Conservation (phyloP, 2,888 invertebrate genomes). For the Opisthograptis luteolata region DNA sequence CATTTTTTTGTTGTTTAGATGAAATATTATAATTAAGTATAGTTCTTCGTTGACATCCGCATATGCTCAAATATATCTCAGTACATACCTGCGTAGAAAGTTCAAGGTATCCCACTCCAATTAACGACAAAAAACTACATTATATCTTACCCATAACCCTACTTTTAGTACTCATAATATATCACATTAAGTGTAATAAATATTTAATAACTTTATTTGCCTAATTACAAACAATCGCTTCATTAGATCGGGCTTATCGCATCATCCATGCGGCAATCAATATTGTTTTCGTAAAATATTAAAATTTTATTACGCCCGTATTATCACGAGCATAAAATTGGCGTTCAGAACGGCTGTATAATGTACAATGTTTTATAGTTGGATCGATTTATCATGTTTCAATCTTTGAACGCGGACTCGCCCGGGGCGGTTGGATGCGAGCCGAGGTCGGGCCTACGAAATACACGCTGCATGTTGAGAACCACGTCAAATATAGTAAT, state of each 20-base stretch:
- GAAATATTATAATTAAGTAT: no score
- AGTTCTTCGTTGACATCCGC: no score
- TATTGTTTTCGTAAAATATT: slow-evolving; percentile 58
- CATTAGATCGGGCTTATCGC: slow-evolving; percentile 23
- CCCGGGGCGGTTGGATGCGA: slow-evolving; percentile 44
- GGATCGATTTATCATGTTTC: slow-evolving; percentile 70
- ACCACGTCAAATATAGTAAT: slow-evolving; percentile 42
- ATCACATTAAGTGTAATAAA: slow-evolving; percentile 15
- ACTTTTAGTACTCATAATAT: slow-evolving; percentile 10
- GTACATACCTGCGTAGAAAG: neutral
- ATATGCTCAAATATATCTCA: neutral
- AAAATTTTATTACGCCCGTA: slow-evolving; percentile 56
- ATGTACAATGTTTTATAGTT: slow-evolving; percentile 41
- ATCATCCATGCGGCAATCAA: slow-evolving; percentile 43
- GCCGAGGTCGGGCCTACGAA: slow-evolving; percentile 45
- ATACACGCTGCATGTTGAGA: slow-evolving; percentile 41
- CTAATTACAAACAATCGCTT: slow-evolving; percentile 29
- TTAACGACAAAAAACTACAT: slow-evolving; percentile 11
- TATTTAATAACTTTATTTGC: slow-evolving; percentile 29
- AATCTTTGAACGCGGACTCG: slow-evolving; percentile 52
- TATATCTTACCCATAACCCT: slow-evolving; percentile 7
- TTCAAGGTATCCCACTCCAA: slow-evolving; percentile 11
- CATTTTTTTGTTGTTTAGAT: no score
- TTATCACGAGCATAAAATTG: slow-evolving; percentile 56
- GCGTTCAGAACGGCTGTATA: slow-evolving; percentile 48